Conservation (phyloP, 2,113 vertebrate genomes). For the Rattus norvegicus region DNA sequence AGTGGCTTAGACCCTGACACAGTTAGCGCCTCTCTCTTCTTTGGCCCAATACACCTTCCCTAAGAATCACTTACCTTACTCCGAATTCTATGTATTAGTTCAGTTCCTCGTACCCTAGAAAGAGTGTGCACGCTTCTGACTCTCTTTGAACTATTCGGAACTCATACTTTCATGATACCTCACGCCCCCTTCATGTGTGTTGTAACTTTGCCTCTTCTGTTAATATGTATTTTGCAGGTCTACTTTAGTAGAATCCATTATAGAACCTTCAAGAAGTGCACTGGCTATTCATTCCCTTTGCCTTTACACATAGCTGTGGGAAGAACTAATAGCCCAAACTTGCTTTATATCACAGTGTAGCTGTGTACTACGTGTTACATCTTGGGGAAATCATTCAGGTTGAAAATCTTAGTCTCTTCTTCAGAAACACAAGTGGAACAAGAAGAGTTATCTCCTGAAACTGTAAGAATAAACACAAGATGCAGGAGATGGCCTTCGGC, state of each 20-base stretch:
- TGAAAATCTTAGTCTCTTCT: background rate
- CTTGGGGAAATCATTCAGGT: background rate
- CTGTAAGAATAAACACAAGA: background rate
- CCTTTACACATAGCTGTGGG: background rate
- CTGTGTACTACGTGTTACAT: background rate
- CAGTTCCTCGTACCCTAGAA: background rate
- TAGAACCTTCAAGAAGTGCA: background rate
- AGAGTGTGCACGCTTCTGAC: background rate
- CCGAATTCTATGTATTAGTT: background rate
- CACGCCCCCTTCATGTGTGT: background rate
- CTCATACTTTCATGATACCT: background rate
- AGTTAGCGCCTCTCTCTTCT: background rate
- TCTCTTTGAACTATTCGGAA: background rate
- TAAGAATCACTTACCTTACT: background rate
- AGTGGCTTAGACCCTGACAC: background rate
- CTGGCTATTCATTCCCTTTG: too few relatives aligned
- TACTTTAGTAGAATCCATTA: background rate
- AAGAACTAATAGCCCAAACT: background rate
- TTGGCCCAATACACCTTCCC: background rate
- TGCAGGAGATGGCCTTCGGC: background rate
- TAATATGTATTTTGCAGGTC: background rate
- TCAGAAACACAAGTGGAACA: background rate
- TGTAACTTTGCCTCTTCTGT: background rate
- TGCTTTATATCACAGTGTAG: background rate
- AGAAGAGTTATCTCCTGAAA: background rate